Evolutionary conservation across 1,140 invertebrate species (phyloP), one percentile per base, ranked within the genome.

Genomic region (Drosophila simulans): DNA sequence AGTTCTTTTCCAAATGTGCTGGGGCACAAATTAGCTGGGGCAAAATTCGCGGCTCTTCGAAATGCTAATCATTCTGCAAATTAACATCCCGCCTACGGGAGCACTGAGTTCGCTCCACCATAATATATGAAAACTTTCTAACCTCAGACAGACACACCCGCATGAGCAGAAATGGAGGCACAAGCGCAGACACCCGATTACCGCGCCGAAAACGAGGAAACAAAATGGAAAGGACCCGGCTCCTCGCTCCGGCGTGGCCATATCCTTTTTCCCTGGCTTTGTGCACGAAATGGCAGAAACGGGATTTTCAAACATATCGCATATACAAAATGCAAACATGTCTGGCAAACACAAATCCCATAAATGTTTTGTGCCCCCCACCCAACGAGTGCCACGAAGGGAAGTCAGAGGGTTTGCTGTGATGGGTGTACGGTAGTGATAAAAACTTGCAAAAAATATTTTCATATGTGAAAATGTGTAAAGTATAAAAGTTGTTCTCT

Each of bases 291-390:
- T 75, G 71, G 72, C 62, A 88, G 62, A 83, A 88, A 83, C 73
- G 71, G 79, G 80, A 89, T 88, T 88, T 89, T 82, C 83, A 88
- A 88, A 89, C 84, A 89, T 88, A 88, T 88, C 83, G 84, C 84
- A 88, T 89, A 89, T 89, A 88, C 83, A 89, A 88, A 88, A 88
- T 88, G 83, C 84, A 88, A 88, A 88, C 83, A 88, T 88, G 83
- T 88, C 83, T 88, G 83, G 84, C 83, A 88, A 88, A 89, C 83
- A 84, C 84, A 88, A 88, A 89, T 88, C 84, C 84, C 83, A 88
- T 88, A 88, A 88, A 88, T 88, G 83, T 88, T 89, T 83, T 81
- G 43, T 55, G 70, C 57, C 55, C 69, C 54, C 68, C 42, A 22
- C 1, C 20, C 20, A 22, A 22, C 20, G 3, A 22, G 0, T 17